Percentiles rank a stretch among this genome's conserved stretches.
Conservation (phyloP, 2,797 vertebrate genomes). For the Streptopelia turtur region DNA sequence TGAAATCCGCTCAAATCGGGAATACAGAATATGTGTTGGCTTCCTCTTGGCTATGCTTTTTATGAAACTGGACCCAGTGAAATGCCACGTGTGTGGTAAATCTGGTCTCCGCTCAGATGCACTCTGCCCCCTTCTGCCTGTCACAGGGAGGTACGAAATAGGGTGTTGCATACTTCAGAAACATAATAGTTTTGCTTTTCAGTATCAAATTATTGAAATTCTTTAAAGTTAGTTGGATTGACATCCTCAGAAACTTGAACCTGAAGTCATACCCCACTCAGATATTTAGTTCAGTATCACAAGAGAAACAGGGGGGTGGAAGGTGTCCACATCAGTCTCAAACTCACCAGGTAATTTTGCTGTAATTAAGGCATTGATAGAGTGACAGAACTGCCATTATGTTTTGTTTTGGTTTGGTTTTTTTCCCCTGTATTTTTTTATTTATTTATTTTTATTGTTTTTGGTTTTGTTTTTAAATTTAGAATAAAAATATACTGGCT, state of each 20-base stretch:
- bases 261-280: background rate
- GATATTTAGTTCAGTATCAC: background rate
- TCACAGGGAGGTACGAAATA: background rate
- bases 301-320: background rate
- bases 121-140: background rate
- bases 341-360: background rate
- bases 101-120: accelerated
- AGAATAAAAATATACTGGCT: background rate
- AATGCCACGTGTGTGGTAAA: accelerated
- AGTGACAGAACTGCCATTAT: background rate
- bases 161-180: background rate
- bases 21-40: background rate
- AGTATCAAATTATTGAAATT: background rate
- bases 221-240: background rate
- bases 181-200: background rate
- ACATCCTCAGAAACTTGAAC: background rate
- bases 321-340: background rate
- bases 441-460: no score
- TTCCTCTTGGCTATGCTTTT: background rate
- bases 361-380: background rate
- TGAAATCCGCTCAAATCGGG: background rate
- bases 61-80: background rate
- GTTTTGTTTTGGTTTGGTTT: background rate
- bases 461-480: background rate
- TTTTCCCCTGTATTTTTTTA: no score